Base-by-base conservation (phyloP, 2,888 invertebrate genomes). In the Lamellibrachia satsuma region DNA sequence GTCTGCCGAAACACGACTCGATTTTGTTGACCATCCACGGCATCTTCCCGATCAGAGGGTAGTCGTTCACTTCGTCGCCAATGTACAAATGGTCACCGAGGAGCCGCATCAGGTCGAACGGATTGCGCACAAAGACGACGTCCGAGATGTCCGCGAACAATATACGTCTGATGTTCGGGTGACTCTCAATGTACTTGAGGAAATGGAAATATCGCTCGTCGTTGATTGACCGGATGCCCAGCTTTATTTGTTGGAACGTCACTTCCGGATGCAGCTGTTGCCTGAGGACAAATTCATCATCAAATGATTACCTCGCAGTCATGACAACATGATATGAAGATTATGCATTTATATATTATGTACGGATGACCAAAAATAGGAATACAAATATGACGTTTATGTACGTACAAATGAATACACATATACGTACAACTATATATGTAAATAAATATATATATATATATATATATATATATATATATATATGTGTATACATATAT, bases 191-290 rank as follows among this genome's bases (percentile, higher is more conserved):
- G 55, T 52, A 91, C 55, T 51, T 57, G 91, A 91, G 91, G 91
- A 55, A 91, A 57, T 91, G 57, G 57, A 15, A 91, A 52, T 91
- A 91, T 52, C 91, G 91, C 22, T 91, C 91, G 55, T 91, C 91
- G 57, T 91, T 91, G 11, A 57, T 8, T 22, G 91, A 91, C 91
- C 27, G 52, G 3, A 22, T 9, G n/a, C 91, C 91, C 22, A 52
- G 52, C 22, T 11, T 52, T 6, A 91, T 57, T 11, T 39, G 39
- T 52, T 91, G 22, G 55, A 55, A 91, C 52, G 52, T 55, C 52
- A 91, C 39, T 55, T 55, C 39, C 91, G 91, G 75, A 3, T 75
- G 57, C 75, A 75, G 15, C 75, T n/a, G 75, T 75, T 75, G 6
- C 75, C 75, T 75, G 75, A 22, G 75, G 22, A 75, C 22, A 75